Percentiles rank a stretch among this genome's conserved stretches.
Evolutionary conservation across 2,113 vertebrate species (phyloP).

Genomic region (Ptyas mucosa): DNA sequence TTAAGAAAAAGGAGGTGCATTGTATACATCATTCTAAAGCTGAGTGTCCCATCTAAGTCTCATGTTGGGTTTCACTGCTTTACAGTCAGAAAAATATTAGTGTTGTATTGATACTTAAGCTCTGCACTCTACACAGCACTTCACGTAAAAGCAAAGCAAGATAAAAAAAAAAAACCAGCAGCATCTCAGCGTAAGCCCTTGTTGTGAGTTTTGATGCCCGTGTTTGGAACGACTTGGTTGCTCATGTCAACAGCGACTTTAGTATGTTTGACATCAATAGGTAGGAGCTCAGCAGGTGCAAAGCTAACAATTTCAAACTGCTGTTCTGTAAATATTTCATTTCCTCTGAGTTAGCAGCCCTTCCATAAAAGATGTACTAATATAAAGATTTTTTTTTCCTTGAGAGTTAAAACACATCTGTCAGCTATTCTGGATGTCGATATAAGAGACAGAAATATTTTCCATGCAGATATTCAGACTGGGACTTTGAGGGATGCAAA

Average conservation of each 20-base stretch:
- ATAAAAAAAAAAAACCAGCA: not conserved
- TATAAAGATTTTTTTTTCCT: slow-evolving; percentile 39
- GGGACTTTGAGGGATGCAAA: not conserved
- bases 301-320: not conserved
- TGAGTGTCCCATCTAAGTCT: not conserved
- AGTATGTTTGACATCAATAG: slow-evolving; percentile 2
- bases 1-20: not conserved
- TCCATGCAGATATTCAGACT: not conserved
- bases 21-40: not conserved
- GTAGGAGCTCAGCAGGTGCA: not conserved
- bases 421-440: not conserved
- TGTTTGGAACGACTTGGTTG: slow-evolving; percentile 24
- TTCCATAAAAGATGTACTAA: slow-evolving; percentile 35
- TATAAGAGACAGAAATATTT: slow-evolving; percentile 15
- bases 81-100: not conserved
- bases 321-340: not conserved
- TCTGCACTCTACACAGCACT: not conserved
- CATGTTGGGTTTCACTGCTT: not conserved
- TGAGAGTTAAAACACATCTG: slow-evolving; percentile 25
- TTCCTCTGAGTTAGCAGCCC: not conserved
- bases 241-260: not conserved
- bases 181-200: not conserved
- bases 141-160: not conserved
- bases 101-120: not conserved
- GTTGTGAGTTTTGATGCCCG: slow-evolving; percentile 16